These are phyloP conservation scores for Pogoniulus pusillus DNA, from an alignment of 2,797 vertebrate species.

Conservation along the genomic window DNA sequence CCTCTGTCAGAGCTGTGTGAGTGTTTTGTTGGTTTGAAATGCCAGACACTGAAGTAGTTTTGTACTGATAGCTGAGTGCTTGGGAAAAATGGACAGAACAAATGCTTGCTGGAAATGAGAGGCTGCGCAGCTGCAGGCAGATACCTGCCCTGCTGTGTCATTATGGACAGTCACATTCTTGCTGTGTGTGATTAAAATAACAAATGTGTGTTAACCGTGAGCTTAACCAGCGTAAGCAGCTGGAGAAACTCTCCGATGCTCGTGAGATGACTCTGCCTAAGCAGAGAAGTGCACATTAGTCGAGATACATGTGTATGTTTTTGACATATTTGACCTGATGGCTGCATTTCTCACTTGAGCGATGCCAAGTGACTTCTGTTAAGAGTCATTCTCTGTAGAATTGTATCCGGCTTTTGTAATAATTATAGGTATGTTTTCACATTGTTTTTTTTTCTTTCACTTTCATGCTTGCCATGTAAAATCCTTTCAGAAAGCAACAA, in stretches of 20 bases:
- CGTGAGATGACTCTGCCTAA: background rate
- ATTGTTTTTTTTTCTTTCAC: constrained; percentile 50
- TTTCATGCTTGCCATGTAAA: constrained; percentile 76
- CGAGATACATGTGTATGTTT: background rate
- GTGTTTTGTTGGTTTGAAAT: background rate
- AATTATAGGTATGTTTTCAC: constrained; percentile 52
- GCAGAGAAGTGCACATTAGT: background rate
- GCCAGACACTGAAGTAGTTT: background rate
- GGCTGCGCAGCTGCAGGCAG: background rate
- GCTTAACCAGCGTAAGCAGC: background rate
- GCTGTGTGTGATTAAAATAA: background rate
- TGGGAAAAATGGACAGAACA: background rate
- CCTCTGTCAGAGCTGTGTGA: background rate
- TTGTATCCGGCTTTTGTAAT: constrained; percentile 11
- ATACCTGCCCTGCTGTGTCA: background rate
- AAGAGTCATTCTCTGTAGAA: background rate
- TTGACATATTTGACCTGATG: background rate
- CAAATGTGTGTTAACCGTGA: background rate
- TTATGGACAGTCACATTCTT: background rate
- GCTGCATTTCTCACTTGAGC: background rate
- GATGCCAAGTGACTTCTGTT: background rate
- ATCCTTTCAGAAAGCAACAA: constrained; percentile 72
- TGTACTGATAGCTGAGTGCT: background rate
- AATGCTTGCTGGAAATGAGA: background rate
- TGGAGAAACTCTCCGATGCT: background rate